Conservation (phyloP, 2,888 invertebrate genomes). For the Polietes domitor region DNA sequence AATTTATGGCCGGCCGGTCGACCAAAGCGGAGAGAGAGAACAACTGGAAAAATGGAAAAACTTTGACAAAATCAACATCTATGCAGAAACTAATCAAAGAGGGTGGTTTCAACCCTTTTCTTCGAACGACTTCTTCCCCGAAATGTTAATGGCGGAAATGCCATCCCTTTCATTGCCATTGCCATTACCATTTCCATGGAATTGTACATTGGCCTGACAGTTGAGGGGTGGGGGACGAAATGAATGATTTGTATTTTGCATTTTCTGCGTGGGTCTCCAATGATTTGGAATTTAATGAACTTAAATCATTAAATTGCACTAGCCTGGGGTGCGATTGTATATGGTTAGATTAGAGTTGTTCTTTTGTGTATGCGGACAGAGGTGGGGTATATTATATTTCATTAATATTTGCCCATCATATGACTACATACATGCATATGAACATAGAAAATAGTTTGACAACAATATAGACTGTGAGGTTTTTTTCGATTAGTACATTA, state of each 20-base stretch:
- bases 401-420: constrained; percentile 11
- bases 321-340: background rate
- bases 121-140: background rate
- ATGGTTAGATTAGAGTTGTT: background rate
- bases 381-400: constrained; percentile 19
- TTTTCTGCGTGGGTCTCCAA: constrained; percentile 13
- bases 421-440: background rate
- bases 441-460: background rate
- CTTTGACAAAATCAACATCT: background rate
- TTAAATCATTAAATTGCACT: constrained; percentile 5
- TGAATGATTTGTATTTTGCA: constrained; percentile 39
- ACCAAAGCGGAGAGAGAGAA: background rate
- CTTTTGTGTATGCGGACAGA: background rate
- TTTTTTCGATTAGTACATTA: constrained; percentile 22
- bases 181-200: too few species aligned
- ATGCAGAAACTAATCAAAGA: background rate
- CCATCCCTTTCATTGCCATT: background rate
- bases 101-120: constrained; percentile 32
- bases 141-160: constrained; percentile 14
- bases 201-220: background rate
- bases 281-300: constrained; percentile 31
- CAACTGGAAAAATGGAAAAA: constrained; percentile 1
- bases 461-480: background rate
- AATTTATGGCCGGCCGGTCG: constrained; percentile 44
- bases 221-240: background rate